phyloP scores from a whole-genome alignment of 2,888 invertebrate genomes.

The Theretra japonica region DNA sequence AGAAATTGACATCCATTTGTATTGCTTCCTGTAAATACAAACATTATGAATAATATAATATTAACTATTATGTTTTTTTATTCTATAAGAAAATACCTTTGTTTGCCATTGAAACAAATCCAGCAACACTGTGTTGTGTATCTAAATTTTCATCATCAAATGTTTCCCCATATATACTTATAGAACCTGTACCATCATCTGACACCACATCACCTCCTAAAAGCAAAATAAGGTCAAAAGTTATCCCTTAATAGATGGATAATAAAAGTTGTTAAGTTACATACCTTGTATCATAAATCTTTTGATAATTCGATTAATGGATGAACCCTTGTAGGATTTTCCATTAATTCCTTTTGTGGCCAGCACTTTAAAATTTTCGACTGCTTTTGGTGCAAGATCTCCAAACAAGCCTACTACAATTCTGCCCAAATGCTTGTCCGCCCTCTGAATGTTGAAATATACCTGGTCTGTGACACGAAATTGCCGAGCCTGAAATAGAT shows the following conservation, averaged over 20 bases:
- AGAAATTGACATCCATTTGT: constrained; percentile 99
- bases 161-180: constrained; percentile 93
- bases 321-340: constrained; percentile 90
- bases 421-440: constrained; percentile 88
- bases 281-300: constrained; percentile 96
- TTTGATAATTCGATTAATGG: constrained; percentile 93
- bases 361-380: constrained; percentile 93
- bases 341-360: constrained; percentile 90
- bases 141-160: constrained; percentile 95
- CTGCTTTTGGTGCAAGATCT: constrained; percentile 92
- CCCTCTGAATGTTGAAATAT: constrained; percentile 91
- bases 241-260: neutral
- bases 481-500: constrained; percentile 80
- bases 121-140: constrained; percentile 91
- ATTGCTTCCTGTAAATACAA: constrained; percentile 86
- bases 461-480: constrained; percentile 92
- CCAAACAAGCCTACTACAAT: constrained; percentile 96
- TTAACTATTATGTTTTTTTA: too few species aligned
- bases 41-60: neutral
- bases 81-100: constrained; percentile 72
- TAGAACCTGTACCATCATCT: constrained; percentile 92
- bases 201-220: constrained; percentile 93
- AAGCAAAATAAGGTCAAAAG: constrained; percentile 37
- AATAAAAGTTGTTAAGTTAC: constrained; percentile 24
- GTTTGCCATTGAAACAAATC: constrained; percentile 97